These are phyloP conservation scores for Pseudobourletiella spinata DNA, from an alignment of 1,140 invertebrate species.

Conservation along the genomic window DNA sequence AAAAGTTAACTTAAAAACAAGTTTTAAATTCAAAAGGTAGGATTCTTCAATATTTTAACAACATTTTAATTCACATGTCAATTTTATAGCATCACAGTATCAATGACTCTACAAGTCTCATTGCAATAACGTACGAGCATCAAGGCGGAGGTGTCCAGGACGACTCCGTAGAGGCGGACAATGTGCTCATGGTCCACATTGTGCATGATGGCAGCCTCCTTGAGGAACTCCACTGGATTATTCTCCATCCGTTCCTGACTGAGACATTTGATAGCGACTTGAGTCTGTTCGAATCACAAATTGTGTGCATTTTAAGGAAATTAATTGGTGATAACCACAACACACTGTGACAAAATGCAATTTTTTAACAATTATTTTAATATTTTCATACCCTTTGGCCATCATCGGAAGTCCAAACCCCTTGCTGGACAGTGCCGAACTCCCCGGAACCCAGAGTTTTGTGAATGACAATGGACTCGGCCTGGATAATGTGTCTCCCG, in stretches of 20 bases:
- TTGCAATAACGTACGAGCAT: conserved; percentile 82
- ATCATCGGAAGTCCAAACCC: conserved; percentile 89
- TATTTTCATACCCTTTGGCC: conserved; percentile 64
- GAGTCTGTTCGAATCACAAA: conserved; percentile 56
- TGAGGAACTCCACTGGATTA: conserved; percentile 91
- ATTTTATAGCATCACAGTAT: too few species aligned
- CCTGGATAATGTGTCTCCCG: conserved; percentile 90
- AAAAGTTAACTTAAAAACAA: background rate
- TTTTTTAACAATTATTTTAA: too few species aligned
- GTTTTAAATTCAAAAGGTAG: background rate
- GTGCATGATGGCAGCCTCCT: conserved; percentile 97
- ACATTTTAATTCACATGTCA: background rate
- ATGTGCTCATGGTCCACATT: conserved; percentile 94
- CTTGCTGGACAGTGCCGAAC: conserved; percentile 95
- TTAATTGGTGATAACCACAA: too few species aligned
- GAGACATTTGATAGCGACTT: conserved; percentile 96
- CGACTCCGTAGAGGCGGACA: conserved; percentile 92
- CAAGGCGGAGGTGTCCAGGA: conserved; percentile 83
- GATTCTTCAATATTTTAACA: too few species aligned
- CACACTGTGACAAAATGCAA: too few species aligned
- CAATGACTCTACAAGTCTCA: too few species aligned
- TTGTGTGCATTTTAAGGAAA: too few species aligned
- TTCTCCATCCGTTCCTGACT: conserved; percentile 88
- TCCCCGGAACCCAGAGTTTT: conserved; percentile 92
- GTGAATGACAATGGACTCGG: conserved; percentile 84